Percentiles rank a stretch among this genome's conserved stretches.
Conservation (phyloP, 2,888 invertebrate species). For the Portevinia maculata region DNA sequence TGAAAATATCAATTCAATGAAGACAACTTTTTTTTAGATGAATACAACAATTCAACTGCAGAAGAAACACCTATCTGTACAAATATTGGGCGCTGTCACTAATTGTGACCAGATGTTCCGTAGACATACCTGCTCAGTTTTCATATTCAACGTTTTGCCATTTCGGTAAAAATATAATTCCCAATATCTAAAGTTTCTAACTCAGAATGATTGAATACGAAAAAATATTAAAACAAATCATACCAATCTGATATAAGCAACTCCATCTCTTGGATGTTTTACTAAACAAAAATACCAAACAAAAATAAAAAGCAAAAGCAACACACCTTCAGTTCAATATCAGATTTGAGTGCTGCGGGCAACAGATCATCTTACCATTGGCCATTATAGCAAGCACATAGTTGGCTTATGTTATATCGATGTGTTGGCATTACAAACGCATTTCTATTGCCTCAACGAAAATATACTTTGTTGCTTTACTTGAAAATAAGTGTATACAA, state of each 20-base stretch:
- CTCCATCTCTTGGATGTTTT: conserved; percentile 55
- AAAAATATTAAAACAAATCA: no score
- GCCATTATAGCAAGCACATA: conserved; percentile 64
- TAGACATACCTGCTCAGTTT: no score
- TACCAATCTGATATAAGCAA: conserved; percentile 17
- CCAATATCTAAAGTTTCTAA: no score
- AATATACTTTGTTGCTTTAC: conserved; percentile 6
- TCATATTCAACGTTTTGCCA: no score
- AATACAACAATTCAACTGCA: no score
- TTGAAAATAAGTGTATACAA: not conserved
- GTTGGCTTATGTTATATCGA: conserved; percentile 21
- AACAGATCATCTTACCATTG: conserved; percentile 60
- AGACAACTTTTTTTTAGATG: no score
- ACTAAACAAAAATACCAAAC: conserved; percentile 27
- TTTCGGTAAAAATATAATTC: no score
- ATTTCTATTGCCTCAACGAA: conserved; percentile 52
- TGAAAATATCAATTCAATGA: no score
- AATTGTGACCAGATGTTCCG: no score
- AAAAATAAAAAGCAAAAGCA: conserved; percentile 24
- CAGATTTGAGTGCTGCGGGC: conserved; percentile 29
- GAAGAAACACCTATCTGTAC: no score
- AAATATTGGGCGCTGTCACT: no score
- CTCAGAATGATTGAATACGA: no score
- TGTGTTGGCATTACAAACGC: conserved; percentile 42
- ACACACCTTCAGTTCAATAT: conserved; percentile 42